Evolutionary conservation across 2,888 invertebrate genomes (phyloP), one percentile per base, ranked within the genome.

Genomic region (Pachydiplax longipennis): DNA sequence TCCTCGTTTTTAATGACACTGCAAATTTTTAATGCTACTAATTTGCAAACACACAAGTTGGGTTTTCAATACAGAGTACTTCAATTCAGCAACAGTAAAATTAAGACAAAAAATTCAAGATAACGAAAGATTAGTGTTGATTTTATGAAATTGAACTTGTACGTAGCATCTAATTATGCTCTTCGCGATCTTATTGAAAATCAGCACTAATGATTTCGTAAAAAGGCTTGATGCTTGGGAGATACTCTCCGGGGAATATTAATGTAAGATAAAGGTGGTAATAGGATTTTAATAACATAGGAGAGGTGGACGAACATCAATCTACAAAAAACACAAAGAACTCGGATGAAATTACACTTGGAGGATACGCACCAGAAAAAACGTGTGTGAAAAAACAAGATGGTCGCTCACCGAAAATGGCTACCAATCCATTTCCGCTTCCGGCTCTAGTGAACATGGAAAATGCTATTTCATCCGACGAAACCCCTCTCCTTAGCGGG

Each of bases 371-470:
- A 35, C 37, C 87, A 61, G 58, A 37, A 37, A 61, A 87, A 87
- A 87, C 83, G 35, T 35, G 22, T 40, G 44, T 37, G 37, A 87
- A 87, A 61, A 61, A 61, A 37, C 37, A 87, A 87, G 87, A 87
- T 61, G 87, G 61, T 37, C 61, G 37, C 22, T 35, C 18, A 22
- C 61, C 87, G 37, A 87, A 87, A 87, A 87, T 87, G 87, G 87
- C 87, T 65, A 87, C 87, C 87, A 37, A 87, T 87, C 87, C 87
- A 87, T 87, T 87, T 87, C 87, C 87, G 87, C 87, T 87, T 87
- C 87, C 87, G 87, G 87, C 87, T 58, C 87, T 37, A 40, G 22
- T 3, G 87, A 61, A 37, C 87, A 40, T 87, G 87, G 87, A 87
- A 87, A 87, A 87, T 87, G 87, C 87, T 37, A 87, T 87, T 48